A percentile compares a stretch with the other conserved stretches of the same genome.
Evolutionary conservation across 2,888 invertebrate genomes (phyloP).

Genomic region (Mesochorus sp.): DNA sequence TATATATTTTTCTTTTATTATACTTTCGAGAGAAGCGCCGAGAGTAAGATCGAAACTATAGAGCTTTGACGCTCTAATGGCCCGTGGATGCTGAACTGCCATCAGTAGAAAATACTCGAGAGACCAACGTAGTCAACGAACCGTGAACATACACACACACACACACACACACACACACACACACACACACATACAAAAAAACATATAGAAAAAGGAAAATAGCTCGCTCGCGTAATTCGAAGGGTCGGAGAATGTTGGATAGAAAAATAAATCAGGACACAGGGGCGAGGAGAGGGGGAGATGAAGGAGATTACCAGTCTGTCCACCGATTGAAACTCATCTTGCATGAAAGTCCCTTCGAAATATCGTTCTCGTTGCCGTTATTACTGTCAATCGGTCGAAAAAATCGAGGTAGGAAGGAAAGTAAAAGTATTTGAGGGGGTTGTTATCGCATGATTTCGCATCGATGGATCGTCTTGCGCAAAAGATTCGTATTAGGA

Average conservation of each 20-base stretch:
- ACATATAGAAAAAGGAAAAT: constrained; percentile 56
- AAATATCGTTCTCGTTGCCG: constrained; percentile 38
- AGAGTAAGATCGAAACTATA: constrained; percentile 7
- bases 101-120: constrained; percentile 32
- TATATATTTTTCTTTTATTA: constrained; percentile 21
- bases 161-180: constrained; percentile 4
- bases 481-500: constrained; percentile 9
- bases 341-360: constrained; percentile 51
- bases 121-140: constrained; percentile 57
- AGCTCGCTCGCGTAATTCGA: constrained; percentile 58
- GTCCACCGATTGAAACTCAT: constrained; percentile 53
- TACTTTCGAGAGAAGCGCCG: constrained; percentile 6
- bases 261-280: too few relatives aligned
- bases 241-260: constrained; percentile 26
- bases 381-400: constrained; percentile 22
- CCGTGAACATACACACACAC: constrained; percentile 51
- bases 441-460: constrained; percentile 41
- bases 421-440: constrained; percentile 2
- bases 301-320: constrained; percentile 1
- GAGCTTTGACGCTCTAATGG: constrained; percentile 59
- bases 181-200: neutral
- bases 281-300: neutral
- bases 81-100: constrained; percentile 54
- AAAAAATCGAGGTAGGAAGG: constrained; percentile 9
- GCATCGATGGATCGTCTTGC: constrained; percentile 19